Evolutionary conservation across 2,797 vertebrate genomes (phyloP), one percentile per base, ranked within the genome.

Genomic region (Esox lucius): DNA sequence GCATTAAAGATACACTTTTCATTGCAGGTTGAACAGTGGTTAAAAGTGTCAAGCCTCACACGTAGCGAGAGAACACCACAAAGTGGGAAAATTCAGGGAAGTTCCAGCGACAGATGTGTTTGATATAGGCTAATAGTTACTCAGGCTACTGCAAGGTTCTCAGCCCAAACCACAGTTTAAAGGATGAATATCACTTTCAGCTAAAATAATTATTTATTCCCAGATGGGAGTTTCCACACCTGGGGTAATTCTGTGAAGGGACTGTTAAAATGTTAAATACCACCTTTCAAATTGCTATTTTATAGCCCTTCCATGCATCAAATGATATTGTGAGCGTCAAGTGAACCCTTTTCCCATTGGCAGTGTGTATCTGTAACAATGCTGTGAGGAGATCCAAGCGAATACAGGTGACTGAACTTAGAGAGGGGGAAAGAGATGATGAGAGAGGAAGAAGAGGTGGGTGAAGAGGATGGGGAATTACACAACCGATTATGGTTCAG

Each of bases 151-250:
- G 28, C 51, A 15, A 42, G 39, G 31, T 51, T 53, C 64, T 22
- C 22, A 35, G 22, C 46, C 39, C n/a, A 46, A 68, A 17, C 67
- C 19, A 68, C 67, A 68, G 11, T 68, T 42, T 39, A 46, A 66
- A 49, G 46, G 61, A 71, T 71, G 65, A 71, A 35, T 68, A 56
- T 72, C 31, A 72, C 26, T 71, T 67, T 56, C 90, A 11, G 80
- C 88, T 87, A 77, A 72, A 84, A 91, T 90, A 91, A 88, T 70
- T 9, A 11, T n/a, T 17, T 51, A 8, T 53, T 28, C 24, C 8
- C 42, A 49, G 84, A 68, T n/a, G 75, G 75, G 75, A 72, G 53
- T 72, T 77, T 77, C 75, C 75, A 48, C 28, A 39, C 26, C 64
- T 39, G 46, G 8, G 46, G 46, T 24, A 9, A 49, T 51, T 39